phyloP scores from a whole-genome alignment of 2,113 vertebrate genomes.

The Nothoprocta pentlandii region DNA sequence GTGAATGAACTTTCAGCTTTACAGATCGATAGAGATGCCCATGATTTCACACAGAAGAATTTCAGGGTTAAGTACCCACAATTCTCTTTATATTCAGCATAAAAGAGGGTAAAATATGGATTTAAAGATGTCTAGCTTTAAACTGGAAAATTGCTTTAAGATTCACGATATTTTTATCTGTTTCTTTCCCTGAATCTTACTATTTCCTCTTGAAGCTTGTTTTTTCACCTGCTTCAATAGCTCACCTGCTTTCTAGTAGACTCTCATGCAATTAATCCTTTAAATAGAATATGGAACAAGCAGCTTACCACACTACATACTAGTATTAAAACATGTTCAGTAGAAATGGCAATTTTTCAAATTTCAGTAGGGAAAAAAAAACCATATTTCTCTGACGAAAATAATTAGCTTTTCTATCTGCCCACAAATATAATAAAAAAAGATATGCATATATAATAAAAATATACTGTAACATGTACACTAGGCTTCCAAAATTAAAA shows the following conservation, averaged over 20 bases:
- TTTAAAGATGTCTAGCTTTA: not conserved
- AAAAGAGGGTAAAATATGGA: not conserved
- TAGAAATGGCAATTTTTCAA: not conserved
- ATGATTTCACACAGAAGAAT: not conserved
- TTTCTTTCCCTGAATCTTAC: not conserved
- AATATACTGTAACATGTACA: not conserved
- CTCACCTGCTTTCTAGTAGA: not conserved
- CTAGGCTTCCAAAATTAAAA: not conserved
- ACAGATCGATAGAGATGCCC: not conserved
- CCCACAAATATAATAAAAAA: not conserved
- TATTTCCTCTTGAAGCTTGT: not conserved
- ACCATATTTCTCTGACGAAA: not conserved
- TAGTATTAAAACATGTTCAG: not conserved
- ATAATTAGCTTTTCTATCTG: not conserved
- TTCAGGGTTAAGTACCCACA: not conserved
- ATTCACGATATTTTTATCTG: not conserved
- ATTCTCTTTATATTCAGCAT: not conserved
- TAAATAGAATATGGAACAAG: not conserved
- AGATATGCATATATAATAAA: not conserved
- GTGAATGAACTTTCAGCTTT: not conserved
- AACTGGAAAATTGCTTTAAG: not conserved
- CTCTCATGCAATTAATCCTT: not conserved
- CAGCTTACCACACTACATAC: not conserved
- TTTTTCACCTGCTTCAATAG: not conserved
- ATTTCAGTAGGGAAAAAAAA: not conserved